Percentiles rank a stretch among this genome's conserved stretches.
Evolutionary conservation across 30 jellyfish, hydroid and myxozoan genomes (phyloP).

Genomic region (Cassiopea xamachana): DNA sequence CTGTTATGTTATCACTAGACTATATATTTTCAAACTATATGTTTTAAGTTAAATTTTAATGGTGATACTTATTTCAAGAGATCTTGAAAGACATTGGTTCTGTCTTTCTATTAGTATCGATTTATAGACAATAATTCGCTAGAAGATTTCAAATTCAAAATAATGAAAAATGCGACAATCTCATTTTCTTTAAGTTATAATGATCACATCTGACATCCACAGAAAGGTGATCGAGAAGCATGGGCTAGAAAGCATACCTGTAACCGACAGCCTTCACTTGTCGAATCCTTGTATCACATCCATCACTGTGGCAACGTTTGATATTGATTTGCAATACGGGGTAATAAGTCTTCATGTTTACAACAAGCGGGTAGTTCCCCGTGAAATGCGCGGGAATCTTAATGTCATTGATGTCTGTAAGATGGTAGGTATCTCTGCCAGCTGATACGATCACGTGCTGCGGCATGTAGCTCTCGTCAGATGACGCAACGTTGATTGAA

Average conservation of each 20-base stretch:
- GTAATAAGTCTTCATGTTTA: slow-evolving; percentile 72
- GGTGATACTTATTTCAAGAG: no score
- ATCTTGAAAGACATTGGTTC: no score
- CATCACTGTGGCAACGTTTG: slow-evolving; percentile 98
- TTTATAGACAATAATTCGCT: background rate
- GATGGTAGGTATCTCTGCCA: slow-evolving; percentile 78
- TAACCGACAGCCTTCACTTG: slow-evolving; percentile 97
- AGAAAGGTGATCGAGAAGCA: background rate
- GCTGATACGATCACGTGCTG: slow-evolving; percentile 85
- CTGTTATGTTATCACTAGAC: no score
- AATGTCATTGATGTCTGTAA: slow-evolving; percentile 74
- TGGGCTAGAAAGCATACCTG: slow-evolving; percentile 63
- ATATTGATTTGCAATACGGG: slow-evolving; percentile 85
- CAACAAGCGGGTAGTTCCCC: slow-evolving; percentile 82
- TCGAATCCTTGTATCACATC: slow-evolving; percentile 96
- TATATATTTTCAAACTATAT: no score
- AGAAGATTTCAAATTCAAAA: background rate
- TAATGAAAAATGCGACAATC: no score
- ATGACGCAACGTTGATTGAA: slow-evolving; percentile 84
- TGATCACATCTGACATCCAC: background rate
- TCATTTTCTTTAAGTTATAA: background rate
- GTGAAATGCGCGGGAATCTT: slow-evolving; percentile 95
- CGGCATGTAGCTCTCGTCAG: slow-evolving; percentile 97
- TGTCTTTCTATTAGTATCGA: no score
- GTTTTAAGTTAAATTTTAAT: no score